Evolutionary conservation across 2,797 vertebrate species (phyloP).

Genomic region (Anabacerthia variegaticeps): DNA sequence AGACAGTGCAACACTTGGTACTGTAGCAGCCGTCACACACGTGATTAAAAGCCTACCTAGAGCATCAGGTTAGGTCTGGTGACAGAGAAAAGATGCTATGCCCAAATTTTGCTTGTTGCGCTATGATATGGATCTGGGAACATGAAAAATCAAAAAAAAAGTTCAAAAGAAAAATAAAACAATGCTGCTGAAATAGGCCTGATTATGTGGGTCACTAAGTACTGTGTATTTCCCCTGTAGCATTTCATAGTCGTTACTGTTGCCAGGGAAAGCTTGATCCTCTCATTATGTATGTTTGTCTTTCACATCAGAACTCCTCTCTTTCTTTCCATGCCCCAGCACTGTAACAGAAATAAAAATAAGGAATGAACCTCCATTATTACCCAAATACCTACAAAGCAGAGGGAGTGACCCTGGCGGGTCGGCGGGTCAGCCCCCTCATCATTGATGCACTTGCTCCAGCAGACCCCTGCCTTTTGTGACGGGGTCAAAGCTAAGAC

Average conservation of each 20-base stretch:
- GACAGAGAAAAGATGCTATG: constrained; percentile 15
- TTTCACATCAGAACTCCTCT: constrained; percentile 78
- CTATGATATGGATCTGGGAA: constrained; percentile 65
- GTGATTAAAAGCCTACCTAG: constrained; percentile 15
- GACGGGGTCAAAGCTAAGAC: constrained; percentile 85
- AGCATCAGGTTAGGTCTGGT: not conserved
- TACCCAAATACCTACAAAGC: constrained; percentile 84
- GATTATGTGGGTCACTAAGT: constrained; percentile 80
- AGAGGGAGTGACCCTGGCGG: constrained; percentile 72
- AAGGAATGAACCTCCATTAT: constrained; percentile 78
- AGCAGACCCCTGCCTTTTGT: constrained; percentile 78
- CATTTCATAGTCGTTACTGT: constrained; percentile 78
- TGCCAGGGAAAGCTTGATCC: constrained; percentile 79
- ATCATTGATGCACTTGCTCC: constrained; percentile 81
- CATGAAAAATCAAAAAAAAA: not conserved
- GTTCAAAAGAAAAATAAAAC: constrained; percentile 79
- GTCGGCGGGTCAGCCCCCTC: constrained; percentile 78
- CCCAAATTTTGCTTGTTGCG: constrained; percentile 26
- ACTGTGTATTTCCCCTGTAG: constrained; percentile 77
- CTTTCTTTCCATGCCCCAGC: constrained; percentile 72
- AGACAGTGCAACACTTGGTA: not conserved
- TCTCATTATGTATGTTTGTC: constrained; percentile 83
- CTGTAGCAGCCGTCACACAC: not conserved
- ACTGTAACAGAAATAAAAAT: constrained; percentile 82
- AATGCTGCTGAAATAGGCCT: constrained; percentile 74